A percentile compares a stretch with the other conserved stretches of the same genome.
phyloP scores from a whole-genome alignment of 1,140 invertebrate genomes.

The Papilio machaon region DNA sequence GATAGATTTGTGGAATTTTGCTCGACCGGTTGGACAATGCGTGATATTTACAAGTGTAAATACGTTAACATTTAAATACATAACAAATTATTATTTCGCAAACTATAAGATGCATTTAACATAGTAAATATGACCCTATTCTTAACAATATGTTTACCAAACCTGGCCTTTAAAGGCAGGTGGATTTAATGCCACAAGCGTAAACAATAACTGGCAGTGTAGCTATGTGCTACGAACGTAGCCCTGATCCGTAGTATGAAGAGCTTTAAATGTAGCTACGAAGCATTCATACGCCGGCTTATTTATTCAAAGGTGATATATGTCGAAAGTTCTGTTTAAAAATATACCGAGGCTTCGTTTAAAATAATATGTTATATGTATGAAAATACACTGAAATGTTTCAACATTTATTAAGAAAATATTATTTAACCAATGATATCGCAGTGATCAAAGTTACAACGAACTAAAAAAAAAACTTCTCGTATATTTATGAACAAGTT shows the following conservation, averaged over 20 bases:
- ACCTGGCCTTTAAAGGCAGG: conserved; percentile 16
- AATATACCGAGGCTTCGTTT: background rate
- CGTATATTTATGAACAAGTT: background rate
- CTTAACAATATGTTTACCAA: background rate
- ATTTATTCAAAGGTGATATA: background rate
- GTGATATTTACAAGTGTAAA: too few species aligned
- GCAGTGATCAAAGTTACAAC: background rate
- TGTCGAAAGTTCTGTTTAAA: background rate
- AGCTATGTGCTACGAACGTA: conserved; percentile 17
- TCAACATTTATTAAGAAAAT: background rate
- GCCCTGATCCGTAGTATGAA: background rate
- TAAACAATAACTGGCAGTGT: conserved; percentile 28
- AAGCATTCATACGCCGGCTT: background rate
- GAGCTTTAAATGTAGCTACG: background rate
- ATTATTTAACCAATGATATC: background rate
- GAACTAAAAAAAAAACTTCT: background rate
- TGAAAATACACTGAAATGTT: background rate
- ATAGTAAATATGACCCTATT: background rate
- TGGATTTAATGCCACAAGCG: conserved; percentile 35
- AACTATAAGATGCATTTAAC: background rate
- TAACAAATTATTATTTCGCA: background rate
- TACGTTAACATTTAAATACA: background rate
- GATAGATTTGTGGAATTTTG: too few species aligned
- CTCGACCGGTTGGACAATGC: too few species aligned
- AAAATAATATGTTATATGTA: background rate